Percentiles rank a stretch among this genome's conserved stretches.
phyloP scores from a whole-genome alignment of 2,888 invertebrate species.

The Torymus auratus region DNA sequence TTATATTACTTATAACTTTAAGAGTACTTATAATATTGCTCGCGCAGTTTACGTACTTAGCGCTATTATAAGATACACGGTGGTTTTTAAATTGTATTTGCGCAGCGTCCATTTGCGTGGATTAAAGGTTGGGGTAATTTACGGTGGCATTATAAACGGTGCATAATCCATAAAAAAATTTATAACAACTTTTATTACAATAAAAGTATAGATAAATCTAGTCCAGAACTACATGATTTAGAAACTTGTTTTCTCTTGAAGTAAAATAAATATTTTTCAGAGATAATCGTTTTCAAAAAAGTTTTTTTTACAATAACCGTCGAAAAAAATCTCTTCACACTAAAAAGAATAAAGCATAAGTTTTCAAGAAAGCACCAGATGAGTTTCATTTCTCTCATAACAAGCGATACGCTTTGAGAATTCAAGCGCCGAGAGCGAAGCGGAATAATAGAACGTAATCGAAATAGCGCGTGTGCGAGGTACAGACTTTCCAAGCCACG shows the following conservation, averaged over 20 bases:
- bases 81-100: not conserved
- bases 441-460: constrained; percentile 72
- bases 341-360: not conserved
- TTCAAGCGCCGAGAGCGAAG: constrained; percentile 58
- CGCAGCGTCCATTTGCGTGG: too few relatives aligned
- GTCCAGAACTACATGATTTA: too few relatives aligned
- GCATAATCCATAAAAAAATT: too few relatives aligned
- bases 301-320: too few relatives aligned
- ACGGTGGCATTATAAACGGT: too few relatives aligned
- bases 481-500: constrained; percentile 62
- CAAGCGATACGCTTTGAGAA: constrained; percentile 21
- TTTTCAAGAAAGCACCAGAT: constrained; percentile 48
- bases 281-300: too few relatives aligned
- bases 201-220: too few relatives aligned
- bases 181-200: too few relatives aligned
- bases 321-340: not conserved
- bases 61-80: constrained; percentile 7
- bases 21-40: constrained; percentile 27
- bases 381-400: constrained; percentile 25
- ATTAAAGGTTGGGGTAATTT: too few relatives aligned
- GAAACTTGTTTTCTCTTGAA: too few relatives aligned
- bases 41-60: constrained; percentile 25
- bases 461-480: constrained; percentile 71
- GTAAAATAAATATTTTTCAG: too few relatives aligned
- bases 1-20: constrained; percentile 22